A percentile compares a stretch with the other conserved stretches of the same genome.
Evolutionary conservation across 2,888 invertebrate genomes (phyloP).

Genomic region (Ellobium chinense): DNA sequence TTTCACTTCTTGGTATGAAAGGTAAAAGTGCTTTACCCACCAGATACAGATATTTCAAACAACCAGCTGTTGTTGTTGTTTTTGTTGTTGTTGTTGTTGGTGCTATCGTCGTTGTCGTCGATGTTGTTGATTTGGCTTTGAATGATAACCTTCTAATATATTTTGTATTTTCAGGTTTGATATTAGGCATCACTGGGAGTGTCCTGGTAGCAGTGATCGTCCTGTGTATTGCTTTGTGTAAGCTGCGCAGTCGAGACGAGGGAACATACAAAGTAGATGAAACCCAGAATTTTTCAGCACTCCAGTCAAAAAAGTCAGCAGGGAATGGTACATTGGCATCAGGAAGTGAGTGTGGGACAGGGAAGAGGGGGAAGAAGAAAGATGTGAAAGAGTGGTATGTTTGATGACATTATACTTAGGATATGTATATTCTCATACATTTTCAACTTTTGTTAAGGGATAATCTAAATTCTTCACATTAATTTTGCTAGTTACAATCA

Average conservation of each 20-base stretch:
- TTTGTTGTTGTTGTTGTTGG: too few relatives aligned
- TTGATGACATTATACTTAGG: slow-evolving; percentile 62
- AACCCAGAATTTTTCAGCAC: slow-evolving; percentile 83
- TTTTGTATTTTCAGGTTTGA: slow-evolving; percentile 82
- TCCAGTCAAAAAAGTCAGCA: slow-evolving; percentile 69
- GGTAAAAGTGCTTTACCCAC: too few relatives aligned
- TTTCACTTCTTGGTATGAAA: too few relatives aligned
- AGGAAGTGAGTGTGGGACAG: slow-evolving; percentile 56
- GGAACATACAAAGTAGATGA: slow-evolving; percentile 96
- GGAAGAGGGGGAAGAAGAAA: slow-evolving; percentile 67
- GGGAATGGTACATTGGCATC: slow-evolving; percentile 67
- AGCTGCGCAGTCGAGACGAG: slow-evolving; percentile 84
- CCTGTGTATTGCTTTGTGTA: slow-evolving; percentile 85
- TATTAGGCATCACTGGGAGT: slow-evolving; percentile 93
- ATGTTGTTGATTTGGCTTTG: too few relatives aligned
- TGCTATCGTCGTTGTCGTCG: too few relatives aligned
- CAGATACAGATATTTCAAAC: too few relatives aligned
- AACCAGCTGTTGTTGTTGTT: too few relatives aligned
- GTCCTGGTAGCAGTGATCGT: slow-evolving; percentile 91
- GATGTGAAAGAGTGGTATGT: slow-evolving; percentile 77
- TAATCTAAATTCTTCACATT: too few relatives aligned
- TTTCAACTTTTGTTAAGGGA: too few relatives aligned
- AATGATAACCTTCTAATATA: too few relatives aligned
- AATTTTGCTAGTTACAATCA: too few relatives aligned
- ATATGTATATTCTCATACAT: too few relatives aligned